phyloP scores from a whole-genome alignment of 2,113 vertebrate genomes.

The Thamnophis sirtalis region DNA sequence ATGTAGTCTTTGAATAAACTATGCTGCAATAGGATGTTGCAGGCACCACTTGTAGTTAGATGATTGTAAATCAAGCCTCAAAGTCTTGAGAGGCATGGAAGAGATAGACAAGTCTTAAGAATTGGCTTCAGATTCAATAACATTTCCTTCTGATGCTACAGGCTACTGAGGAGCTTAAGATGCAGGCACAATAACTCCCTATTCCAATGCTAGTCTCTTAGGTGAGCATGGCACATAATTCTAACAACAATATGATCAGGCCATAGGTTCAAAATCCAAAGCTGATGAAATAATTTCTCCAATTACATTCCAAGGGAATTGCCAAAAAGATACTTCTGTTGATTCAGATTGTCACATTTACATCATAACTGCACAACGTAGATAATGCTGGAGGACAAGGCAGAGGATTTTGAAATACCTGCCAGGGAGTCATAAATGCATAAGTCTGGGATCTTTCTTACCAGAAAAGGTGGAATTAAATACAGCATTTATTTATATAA shows the following conservation, averaged over 20 bases:
- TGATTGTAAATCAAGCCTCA: not conserved
- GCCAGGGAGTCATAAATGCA: too few species aligned
- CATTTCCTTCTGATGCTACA: not conserved
- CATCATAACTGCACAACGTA: not conserved
- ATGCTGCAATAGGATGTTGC: not conserved
- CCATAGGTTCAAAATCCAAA: not conserved
- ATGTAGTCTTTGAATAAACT: not conserved
- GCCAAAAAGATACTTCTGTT: not conserved
- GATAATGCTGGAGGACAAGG: not conserved
- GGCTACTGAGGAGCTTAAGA: not conserved
- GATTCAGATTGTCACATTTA: not conserved
- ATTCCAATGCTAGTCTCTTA: not conserved
- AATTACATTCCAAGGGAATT: not conserved
- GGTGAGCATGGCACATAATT: not conserved
- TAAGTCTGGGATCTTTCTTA: not conserved
- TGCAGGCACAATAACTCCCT: not conserved
- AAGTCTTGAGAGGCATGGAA: not conserved
- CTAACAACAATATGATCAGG: not conserved
- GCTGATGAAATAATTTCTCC: not conserved
- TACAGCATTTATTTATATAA: not conserved
- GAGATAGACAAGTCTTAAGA: not conserved
- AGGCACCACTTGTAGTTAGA: not conserved
- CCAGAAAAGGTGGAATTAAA: not conserved
- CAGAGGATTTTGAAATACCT: not conserved
- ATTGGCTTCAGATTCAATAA: not conserved